Evolutionary conservation across 2,113 vertebrate species (phyloP), one percentile per base, ranked within the genome.

Genomic region (Martes martes): DNA sequence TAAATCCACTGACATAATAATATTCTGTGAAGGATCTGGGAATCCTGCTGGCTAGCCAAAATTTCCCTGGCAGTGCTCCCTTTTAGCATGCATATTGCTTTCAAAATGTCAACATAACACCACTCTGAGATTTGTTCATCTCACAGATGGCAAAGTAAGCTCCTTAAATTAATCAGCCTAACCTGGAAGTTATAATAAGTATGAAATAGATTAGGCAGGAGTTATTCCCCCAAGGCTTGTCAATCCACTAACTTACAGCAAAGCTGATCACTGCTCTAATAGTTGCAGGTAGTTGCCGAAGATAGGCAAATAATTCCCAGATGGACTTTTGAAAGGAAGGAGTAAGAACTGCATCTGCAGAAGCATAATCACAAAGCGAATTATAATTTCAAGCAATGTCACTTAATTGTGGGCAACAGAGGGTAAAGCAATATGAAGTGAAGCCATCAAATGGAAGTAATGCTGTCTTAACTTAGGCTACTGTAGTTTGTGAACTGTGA

Each of bases 101-200:
- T 94, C 76, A 84, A 95, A 85, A 85, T 85, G 65, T 85, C 78
- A 97, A 82, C 16, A 67, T 24, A 74, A 39, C 63, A 47, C 90
- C 76, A 91, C 57, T 89, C 21, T 85, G 81, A 91, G 50, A 96
- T 91, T 67, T 95, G 23, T 84, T 94, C 63, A 65, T 91, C 61
- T 78, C 63, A 89, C 73, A 91, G 57, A 96, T 89, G 69, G 79
- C 93, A 88, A 73, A 92, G 67, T 84, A 89, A 97, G 47, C 47
- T 91, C 71, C 88, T 94, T 97, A 97, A 91, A 88, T 97, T 96
- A 97, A 93, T 88, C 67, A 96, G 55, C 26, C 47, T 97, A 88
- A 94, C 76, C 81, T 88, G 28, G 45, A 83, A 84, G 59, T 57
- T 57, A 57, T 69, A 92, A 59, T 73, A 92, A 95, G 61, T 65